Base-by-base conservation (phyloP, 2,888 invertebrate genomes). In the Acrocyrtus sp. region DNA sequence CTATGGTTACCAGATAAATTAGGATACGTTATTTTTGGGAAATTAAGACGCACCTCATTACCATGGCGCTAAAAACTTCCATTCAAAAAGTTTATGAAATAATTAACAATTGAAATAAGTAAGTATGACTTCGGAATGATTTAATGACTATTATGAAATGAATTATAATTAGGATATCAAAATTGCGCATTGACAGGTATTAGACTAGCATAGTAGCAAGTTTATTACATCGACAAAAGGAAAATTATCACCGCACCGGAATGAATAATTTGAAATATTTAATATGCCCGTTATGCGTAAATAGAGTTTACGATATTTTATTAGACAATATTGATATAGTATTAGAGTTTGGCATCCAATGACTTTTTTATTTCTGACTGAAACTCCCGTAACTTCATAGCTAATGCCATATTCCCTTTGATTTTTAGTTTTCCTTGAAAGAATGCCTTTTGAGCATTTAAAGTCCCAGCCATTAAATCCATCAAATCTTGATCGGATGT, bases 381-480 rank as follows among this genome's bases (percentile, higher is more conserved):
- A 75, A 96, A 84, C 78, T 94, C 93, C 21, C 92, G 90, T 69
- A 98, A 86, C 84, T 96, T 98, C 92, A 98, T 93, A 1, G 98
- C 98, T 48, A 97, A 86, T 0, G 95, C 96, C 34, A 98, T 98
- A 84, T 96, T 93, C 72, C 98, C 91, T 86, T 97, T 98, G 68
- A 95, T 90, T 39, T 81, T 81, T 78, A 88, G 82, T 85, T 98
- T 98, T 17, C 98, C 98, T 85, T 97, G 94, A 88, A 95, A 95
- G 85, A 95, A 95, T 1, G 96, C 96, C 84, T 96, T 96, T 84
- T 98, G 97, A 0, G 95, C 94, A 84, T 96, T 96, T 73, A 98
- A 86, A 84, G 94, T 94, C 0, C 97, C 97, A 1, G 92, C 89
- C 82, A 98, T 91, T 63, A 98, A 87, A 80, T 94, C 93, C 4